These are phyloP conservation scores for Porites lutea DNA, from an alignment of 64 coral and sea anemone genomes.

Conservation along the genomic window DNA sequence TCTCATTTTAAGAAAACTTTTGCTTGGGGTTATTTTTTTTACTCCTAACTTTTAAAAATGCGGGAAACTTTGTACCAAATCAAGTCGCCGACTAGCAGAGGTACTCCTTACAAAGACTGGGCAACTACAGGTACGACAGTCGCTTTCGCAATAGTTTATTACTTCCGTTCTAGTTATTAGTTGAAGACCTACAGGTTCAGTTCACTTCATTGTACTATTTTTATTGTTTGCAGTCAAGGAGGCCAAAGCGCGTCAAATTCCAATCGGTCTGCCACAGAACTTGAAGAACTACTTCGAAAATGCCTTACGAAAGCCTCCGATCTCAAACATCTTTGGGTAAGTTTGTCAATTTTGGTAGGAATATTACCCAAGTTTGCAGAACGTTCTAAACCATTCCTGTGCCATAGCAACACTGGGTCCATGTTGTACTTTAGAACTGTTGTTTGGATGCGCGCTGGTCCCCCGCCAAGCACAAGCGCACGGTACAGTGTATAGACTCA, in stretches of 20 bases:
- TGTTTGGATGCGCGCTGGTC: too few relatives aligned
- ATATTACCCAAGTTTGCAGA: too few relatives aligned
- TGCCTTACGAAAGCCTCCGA: constrained; percentile 7
- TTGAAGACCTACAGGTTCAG: too few relatives aligned
- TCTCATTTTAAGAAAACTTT: not conserved
- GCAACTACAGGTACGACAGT: constrained; percentile 7
- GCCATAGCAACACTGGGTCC: not conserved
- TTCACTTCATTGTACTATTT: not conserved
- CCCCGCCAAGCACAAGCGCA: too few relatives aligned
- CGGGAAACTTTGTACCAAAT: not conserved
- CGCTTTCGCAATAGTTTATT: not conserved
- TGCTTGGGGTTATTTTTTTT: not conserved
- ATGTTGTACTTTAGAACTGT: not conserved
- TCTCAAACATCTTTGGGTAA: constrained; percentile 31
- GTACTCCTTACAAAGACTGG: constrained; percentile 38
- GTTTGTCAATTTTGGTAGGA: not conserved
- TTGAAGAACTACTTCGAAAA: constrained; percentile 46
- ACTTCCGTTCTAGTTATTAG: too few relatives aligned
- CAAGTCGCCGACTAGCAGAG: not conserved
- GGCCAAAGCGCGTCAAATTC: constrained; percentile 5
- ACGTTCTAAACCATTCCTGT: too few relatives aligned
- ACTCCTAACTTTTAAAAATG: not conserved
- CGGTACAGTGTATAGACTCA: too few relatives aligned
- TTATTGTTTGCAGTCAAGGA: constrained; percentile 7
- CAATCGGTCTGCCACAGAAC: constrained; percentile 7